Conservation (phyloP, 2,797 vertebrate genomes). For the Spondyliosoma cantharus region DNA sequence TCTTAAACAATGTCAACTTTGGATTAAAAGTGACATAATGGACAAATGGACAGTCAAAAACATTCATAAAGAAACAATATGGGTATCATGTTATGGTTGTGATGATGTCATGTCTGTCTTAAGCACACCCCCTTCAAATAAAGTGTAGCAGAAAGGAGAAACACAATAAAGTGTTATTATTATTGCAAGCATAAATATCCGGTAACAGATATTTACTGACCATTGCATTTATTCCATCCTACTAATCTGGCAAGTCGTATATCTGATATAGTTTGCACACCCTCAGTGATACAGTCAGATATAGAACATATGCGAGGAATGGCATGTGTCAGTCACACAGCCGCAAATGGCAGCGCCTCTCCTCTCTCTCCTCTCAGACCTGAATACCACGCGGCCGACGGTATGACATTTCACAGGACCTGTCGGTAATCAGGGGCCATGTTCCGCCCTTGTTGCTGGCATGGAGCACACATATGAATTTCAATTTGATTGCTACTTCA, state of each 20-base stretch:
- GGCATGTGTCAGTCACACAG: conserved; percentile 68
- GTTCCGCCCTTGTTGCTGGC: conserved; percentile 52
- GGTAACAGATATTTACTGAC: neutral
- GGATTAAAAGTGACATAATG: too few species aligned
- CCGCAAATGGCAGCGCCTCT: conserved; percentile 47
- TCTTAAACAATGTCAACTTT: too few species aligned
- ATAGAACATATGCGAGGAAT: conserved; percentile 61
- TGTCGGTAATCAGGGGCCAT: conserved; percentile 50
- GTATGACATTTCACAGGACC: conserved; percentile 71
- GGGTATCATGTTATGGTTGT: too few species aligned
- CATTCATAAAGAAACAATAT: too few species aligned
- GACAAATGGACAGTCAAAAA: too few species aligned
- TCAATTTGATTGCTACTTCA: conserved; percentile 60
- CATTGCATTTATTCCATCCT: neutral
- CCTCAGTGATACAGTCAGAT: conserved; percentile 44
- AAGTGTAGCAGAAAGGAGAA: too few species aligned
- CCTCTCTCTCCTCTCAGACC: conserved; percentile 46
- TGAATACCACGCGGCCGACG: conserved; percentile 56
- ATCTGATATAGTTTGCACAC: conserved; percentile 12
- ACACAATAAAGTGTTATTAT: neutral
- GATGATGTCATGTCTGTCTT: too few species aligned
- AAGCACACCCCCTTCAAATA: too few species aligned
- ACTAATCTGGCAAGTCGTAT: conserved; percentile 6
- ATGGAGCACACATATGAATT: conserved; percentile 37
- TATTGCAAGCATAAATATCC: neutral